Evolutionary conservation across 2,797 vertebrate genomes (phyloP), one percentile per base, ranked within the genome.

Genomic region (Leptatherina wallacei): DNA sequence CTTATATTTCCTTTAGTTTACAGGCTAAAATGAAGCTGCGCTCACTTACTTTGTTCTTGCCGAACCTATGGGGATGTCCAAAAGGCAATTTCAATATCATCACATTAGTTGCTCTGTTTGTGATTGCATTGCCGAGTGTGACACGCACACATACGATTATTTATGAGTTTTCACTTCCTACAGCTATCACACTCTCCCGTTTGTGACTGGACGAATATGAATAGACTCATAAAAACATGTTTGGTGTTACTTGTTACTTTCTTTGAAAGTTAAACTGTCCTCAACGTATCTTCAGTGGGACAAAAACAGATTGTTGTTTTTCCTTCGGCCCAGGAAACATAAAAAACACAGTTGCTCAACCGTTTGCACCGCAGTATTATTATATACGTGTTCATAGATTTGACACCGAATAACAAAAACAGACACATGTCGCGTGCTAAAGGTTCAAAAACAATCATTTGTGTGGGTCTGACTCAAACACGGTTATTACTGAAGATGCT

Each of bases 401-500:
- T 20, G 44, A 47, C 6, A 20, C 44, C 8, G 7, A 13, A 18
- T 47, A n/a, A 47, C 44, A 47, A n/a, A 47, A 47, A 18, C 5
- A 47, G 7, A 20, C 18, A 40, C 12, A 14, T 8, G 36, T 40
- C 3, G 13, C 44, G 7, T 47, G 44, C 44, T 47, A n/a, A 20
- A n/a, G 44, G 16, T 4, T 40, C 10, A 55, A 56, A 56, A 30
- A 30, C 10, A 16, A 42, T 40, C 13, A n/a, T 6, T 32, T 11
- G 2, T 7, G 30, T 16, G 8, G 4, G 6, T 35, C 12, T 18
- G 29, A 13, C 27, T 16, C 11, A 42, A 62, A 51, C 0, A 49
- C 20, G 56, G 36, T 0, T 47, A n/a, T 47, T 20, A 38, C 11
- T 29, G 12, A 9, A 2, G 42, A 9, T 32, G 20, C 94, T 94